These are phyloP conservation scores for Taurulus bubalis DNA, from an alignment of 2,113 vertebrate genomes.

Conservation along the genomic window DNA sequence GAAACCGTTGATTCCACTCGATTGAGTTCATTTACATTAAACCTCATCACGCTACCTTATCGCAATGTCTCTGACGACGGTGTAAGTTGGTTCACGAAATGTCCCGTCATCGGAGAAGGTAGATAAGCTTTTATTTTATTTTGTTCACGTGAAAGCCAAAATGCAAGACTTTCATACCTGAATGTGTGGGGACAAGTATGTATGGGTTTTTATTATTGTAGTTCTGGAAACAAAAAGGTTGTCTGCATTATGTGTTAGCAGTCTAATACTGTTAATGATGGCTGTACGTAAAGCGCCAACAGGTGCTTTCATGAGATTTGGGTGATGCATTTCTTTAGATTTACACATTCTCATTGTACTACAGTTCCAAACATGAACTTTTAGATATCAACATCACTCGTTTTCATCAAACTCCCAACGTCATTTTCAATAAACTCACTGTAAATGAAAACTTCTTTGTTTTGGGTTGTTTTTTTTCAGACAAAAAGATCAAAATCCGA, in stretches of 20 bases:
- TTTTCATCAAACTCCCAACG: slow-evolving; percentile 35
- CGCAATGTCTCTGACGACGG: slow-evolving; percentile 34
- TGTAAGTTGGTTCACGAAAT: slow-evolving; percentile 2
- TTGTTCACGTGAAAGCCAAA: slow-evolving; percentile 36
- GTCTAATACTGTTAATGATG: slow-evolving; percentile 35
- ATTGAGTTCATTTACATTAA: not conserved
- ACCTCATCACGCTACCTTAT: not conserved
- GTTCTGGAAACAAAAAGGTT: slow-evolving; percentile 27
- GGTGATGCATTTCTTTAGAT: slow-evolving; percentile 24
- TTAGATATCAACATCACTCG: slow-evolving; percentile 22
- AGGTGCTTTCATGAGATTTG: slow-evolving; percentile 17
- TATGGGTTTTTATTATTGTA: slow-evolving; percentile 23
- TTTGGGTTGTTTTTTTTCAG: not conserved
- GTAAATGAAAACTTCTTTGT: slow-evolving; percentile 33
- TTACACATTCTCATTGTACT: slow-evolving; percentile 4
- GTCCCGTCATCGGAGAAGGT: not conserved
- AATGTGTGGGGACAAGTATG: slow-evolving; percentile 46
- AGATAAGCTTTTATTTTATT: not conserved
- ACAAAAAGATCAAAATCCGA: not conserved
- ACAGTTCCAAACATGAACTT: slow-evolving; percentile 39
- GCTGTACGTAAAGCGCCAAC: slow-evolving; percentile 58
- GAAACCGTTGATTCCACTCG: slow-evolving; percentile 15
- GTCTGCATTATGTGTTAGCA: slow-evolving; percentile 16
- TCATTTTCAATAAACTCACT: slow-evolving; percentile 81
- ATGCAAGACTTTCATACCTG: slow-evolving; percentile 64